A percentile compares a stretch with the other conserved stretches of the same genome.
Evolutionary conservation across 2,888 invertebrate genomes (phyloP).

Genomic region (Cephus spinipes): DNA sequence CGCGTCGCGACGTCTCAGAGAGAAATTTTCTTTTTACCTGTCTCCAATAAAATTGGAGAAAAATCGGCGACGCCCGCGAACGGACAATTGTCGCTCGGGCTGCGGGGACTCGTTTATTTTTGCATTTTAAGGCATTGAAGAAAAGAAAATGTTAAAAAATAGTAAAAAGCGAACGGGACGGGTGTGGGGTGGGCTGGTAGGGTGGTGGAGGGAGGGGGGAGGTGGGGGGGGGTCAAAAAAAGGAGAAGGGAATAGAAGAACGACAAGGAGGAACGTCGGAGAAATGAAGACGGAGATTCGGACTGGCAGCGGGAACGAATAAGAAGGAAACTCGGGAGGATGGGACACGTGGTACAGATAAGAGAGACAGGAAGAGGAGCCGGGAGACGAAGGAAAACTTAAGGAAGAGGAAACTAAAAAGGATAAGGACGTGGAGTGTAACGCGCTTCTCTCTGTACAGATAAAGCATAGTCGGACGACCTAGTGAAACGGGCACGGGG

Average conservation of each 20-base stretch:
- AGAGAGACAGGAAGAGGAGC: not conserved
- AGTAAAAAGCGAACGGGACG: slow-evolving; percentile 53
- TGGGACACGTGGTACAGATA: not conserved
- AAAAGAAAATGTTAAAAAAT: slow-evolving; percentile 64
- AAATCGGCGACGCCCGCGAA: slow-evolving; percentile 31
- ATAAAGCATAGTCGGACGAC: not conserved
- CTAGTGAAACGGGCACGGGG: not conserved
- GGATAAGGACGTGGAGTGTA: not conserved
- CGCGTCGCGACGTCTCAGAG: slow-evolving; percentile 41
- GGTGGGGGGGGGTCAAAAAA: slow-evolving; percentile 4
- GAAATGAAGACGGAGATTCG: not conserved
- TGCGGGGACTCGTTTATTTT: slow-evolving; percentile 57
- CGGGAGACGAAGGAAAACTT: not conserved
- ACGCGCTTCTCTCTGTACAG: not conserved
- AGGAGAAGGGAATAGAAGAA: not conserved
- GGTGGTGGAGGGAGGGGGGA: slow-evolving; percentile 7
- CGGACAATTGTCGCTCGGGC: slow-evolving; percentile 33
- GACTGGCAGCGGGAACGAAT: not conserved
- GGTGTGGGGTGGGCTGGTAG: slow-evolving; percentile 33
- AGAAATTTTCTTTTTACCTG: slow-evolving; percentile 51
- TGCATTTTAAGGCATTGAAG: slow-evolving; percentile 64
- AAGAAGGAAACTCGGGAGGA: not conserved
- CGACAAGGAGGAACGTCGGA: not conserved
- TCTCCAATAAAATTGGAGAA: slow-evolving; percentile 35
- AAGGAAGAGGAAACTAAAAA: not conserved